Conservation (phyloP, 2,113 vertebrate species). For the Phyllopteryx taeniolatus region DNA sequence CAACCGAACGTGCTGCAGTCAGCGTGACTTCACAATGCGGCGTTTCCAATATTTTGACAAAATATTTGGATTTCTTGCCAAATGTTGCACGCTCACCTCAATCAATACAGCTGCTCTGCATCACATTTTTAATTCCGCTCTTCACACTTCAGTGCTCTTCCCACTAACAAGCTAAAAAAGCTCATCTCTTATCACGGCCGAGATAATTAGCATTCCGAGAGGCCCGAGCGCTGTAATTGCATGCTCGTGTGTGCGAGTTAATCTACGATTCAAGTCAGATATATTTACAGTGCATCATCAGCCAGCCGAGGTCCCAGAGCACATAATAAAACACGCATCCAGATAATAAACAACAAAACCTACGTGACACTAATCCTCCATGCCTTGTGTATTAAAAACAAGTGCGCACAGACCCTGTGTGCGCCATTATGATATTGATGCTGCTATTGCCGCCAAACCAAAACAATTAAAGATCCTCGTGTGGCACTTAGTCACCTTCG, state of each 20-base stretch:
- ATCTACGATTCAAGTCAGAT: constrained; percentile 12
- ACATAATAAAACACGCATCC: constrained; percentile 10
- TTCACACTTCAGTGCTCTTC: background rate
- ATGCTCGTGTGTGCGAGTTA: constrained; percentile 8
- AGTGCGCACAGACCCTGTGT: background rate
- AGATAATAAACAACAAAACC: constrained; percentile 13
- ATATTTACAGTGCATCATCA: constrained; percentile 11
- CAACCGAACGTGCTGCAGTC: background rate
- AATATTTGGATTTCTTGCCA: background rate
- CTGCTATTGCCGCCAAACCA: constrained; percentile 2
- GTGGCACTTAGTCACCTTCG: constrained; percentile 5
- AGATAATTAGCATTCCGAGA: constrained; percentile 7
- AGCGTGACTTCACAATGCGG: background rate
- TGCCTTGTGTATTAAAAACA: constrained; percentile 9
- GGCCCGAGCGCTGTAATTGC: constrained; percentile 5
- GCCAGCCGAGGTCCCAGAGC: constrained; percentile 6
- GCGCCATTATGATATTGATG: background rate
- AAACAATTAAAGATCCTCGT: constrained; percentile 6
- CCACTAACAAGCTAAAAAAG: constrained; percentile 2
- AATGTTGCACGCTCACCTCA: background rate
- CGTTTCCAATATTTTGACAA: background rate
- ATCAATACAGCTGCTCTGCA: background rate
- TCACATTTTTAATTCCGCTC: background rate
- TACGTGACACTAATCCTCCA: constrained; percentile 13
- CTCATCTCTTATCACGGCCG: constrained; percentile 1